phyloP scores from a whole-genome alignment of 2,797 vertebrate species.

The Darevskia nairensis region DNA sequence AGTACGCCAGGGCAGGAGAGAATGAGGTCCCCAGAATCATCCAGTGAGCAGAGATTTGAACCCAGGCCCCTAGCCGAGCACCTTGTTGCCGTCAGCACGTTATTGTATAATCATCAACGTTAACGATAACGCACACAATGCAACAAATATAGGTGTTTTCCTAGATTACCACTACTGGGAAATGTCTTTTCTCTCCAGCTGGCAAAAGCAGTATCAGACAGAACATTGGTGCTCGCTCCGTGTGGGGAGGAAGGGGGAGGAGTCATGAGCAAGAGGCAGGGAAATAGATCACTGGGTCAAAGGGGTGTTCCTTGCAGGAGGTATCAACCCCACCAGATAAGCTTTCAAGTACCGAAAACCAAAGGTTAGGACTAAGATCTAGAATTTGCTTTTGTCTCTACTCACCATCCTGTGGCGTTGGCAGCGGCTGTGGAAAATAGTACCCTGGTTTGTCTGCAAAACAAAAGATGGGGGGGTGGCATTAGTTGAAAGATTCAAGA shows the following conservation, averaged over 20 bases:
- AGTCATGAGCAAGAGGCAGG: background rate
- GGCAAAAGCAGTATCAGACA: background rate
- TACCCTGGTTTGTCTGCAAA: slow-evolving; percentile 81
- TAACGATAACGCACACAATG: too few relatives aligned
- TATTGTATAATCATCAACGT: background rate
- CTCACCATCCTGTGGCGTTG: slow-evolving; percentile 79
- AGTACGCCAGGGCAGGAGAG: background rate
- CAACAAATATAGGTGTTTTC: background rate
- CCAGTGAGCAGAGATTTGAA: background rate
- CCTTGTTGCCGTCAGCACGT: too few relatives aligned
- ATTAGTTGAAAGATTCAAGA: background rate
- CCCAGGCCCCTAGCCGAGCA: background rate
- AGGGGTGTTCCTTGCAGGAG: rapidly evolving
- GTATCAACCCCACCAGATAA: rapidly evolving
- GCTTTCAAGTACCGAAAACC: background rate
- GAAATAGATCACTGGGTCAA: slow-evolving; percentile 45
- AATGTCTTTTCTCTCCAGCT: too few relatives aligned
- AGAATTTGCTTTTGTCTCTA: slow-evolving; percentile 1
- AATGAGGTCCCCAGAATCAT: background rate
- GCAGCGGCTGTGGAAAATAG: slow-evolving; percentile 74
- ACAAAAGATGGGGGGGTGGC: slow-evolving; percentile 7
- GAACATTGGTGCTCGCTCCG: rapidly evolving
- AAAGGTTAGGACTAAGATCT: background rate
- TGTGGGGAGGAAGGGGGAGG: rapidly evolving
- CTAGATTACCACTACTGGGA: too few relatives aligned